These are phyloP conservation scores for Microtus richardsoni DNA, from an alignment of 2,113 vertebrate genomes.

Conservation along the genomic window DNA sequence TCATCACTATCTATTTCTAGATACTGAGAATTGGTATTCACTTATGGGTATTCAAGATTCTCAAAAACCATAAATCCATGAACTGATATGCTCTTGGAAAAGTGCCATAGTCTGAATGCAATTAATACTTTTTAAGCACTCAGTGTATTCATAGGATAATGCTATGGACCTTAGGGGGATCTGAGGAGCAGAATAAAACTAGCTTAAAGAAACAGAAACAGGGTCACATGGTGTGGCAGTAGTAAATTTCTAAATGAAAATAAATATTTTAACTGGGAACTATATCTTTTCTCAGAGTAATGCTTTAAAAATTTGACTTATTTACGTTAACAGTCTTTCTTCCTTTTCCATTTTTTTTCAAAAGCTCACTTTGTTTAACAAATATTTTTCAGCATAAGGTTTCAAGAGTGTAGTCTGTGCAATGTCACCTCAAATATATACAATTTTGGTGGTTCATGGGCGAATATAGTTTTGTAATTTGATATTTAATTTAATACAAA, in stretches of 20 bases:
- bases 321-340: constrained; percentile 1
- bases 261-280: background rate
- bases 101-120: background rate
- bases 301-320: constrained; percentile 56
- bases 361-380: background rate
- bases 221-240: background rate
- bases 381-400: background rate
- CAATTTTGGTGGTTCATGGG: background rate
- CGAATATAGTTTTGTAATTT: constrained; percentile 18
- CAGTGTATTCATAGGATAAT: background rate
- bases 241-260: constrained; percentile 26
- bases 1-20: constrained; percentile 39
- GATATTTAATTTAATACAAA: background rate
- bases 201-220: constrained; percentile 41
- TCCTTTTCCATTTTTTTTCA: constrained; percentile 6
- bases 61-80: constrained; percentile 18
- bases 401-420: constrained; percentile 16
- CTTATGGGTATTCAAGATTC: constrained; percentile 27
- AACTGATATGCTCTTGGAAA: constrained; percentile 5
- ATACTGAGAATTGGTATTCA: constrained; percentile 18
- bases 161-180: background rate
- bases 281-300: background rate
- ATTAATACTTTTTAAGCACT: constrained; percentile 25
- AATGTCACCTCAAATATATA: background rate
- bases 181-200: background rate